Percentiles rank a stretch among this genome's conserved stretches.
These are phyloP conservation scores for Tangara arthus DNA, from an alignment of 2,797 vertebrate genomes.

Conservation along the genomic window DNA sequence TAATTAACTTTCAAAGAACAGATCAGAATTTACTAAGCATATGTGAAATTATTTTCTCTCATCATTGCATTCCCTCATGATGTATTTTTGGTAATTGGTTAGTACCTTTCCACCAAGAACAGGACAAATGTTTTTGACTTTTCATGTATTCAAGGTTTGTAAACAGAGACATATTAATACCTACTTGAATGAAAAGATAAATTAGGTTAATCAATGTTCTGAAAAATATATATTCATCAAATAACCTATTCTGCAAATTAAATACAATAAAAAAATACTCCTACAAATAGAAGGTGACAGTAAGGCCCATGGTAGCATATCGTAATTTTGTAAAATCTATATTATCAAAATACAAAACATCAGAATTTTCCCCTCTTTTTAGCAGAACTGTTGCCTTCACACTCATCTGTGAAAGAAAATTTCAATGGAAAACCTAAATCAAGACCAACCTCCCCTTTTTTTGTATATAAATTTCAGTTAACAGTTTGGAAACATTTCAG, in stretches of 20 bases:
- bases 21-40: not conserved
- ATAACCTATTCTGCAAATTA: not conserved
- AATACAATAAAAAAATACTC: not conserved
- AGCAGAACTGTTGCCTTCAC: not conserved
- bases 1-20: not conserved
- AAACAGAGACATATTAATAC: not conserved
- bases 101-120: not conserved
- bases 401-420: not conserved
- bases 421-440: not conserved
- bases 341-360: not conserved
- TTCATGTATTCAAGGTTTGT: not conserved
- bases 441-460: not conserved
- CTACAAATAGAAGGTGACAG: not conserved
- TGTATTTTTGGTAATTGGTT: not conserved
- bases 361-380: not conserved
- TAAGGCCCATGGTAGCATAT: not conserved
- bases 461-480: not conserved
- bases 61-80: not conserved
- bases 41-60: not conserved
- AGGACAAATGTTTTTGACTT: not conserved
- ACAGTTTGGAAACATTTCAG: not conserved
- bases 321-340: not conserved
- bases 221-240: not conserved
- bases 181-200: not conserved
- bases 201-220: not conserved